These are phyloP conservation scores for Drosophila seguyi DNA, from an alignment of 1,140 invertebrate species.

Conservation along the genomic window DNA sequence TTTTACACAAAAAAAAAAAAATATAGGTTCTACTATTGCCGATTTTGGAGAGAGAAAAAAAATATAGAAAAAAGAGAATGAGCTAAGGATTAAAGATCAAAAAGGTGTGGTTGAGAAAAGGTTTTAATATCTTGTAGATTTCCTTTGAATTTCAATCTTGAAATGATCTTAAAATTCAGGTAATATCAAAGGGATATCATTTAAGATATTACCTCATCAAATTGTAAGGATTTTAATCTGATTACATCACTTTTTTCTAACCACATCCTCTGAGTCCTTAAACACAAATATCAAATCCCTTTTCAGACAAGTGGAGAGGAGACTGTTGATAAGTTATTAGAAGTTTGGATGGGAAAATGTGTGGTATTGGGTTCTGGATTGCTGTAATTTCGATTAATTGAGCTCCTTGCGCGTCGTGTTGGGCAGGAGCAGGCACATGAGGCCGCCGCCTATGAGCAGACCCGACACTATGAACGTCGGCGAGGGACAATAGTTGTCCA, in stretches of 20 bases:
- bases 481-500: slow-evolving; percentile 93
- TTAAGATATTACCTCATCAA: too few relatives aligned
- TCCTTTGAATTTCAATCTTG: too few relatives aligned
- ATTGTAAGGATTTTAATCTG: too few relatives aligned
- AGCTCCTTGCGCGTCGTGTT: slow-evolving; percentile 94
- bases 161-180: neutral
- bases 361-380: neutral
- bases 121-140: neutral
- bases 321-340: neutral
- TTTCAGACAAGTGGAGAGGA: neutral
- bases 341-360: neutral
- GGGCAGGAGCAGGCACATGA: slow-evolving; percentile 93
- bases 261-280: neutral
- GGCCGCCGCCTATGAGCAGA: slow-evolving; percentile 92
- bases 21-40: slow-evolving; percentile 12
- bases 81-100: neutral
- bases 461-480: slow-evolving; percentile 94
- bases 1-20: neutral
- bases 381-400: slow-evolving; percentile 86
- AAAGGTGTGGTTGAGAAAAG: neutral
- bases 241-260: too few relatives aligned
- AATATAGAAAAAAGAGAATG: neutral
- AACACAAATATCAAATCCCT: too few relatives aligned
- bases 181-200: neutral
- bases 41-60: neutral